Evolutionary conservation across 2,888 invertebrate genomes (phyloP), one percentile per base, ranked within the genome.

Genomic region (Tubiluchus corallicola): DNA sequence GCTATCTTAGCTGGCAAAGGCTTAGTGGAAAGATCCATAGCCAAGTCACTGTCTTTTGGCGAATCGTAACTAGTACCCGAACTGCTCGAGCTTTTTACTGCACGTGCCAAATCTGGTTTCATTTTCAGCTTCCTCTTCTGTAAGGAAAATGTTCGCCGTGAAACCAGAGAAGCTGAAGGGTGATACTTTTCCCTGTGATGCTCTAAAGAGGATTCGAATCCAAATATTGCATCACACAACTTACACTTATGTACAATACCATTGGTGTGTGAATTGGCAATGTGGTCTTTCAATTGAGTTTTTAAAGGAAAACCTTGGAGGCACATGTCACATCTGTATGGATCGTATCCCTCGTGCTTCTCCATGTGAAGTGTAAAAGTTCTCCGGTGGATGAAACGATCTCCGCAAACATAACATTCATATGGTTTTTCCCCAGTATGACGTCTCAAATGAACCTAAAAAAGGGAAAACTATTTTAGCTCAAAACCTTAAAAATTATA

Each of bases 401-500:
- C 29, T 29, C 29, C 29, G 29, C 29, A 29, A n/a, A 29, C 29
- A n/a, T 29, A 29, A 29, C 29, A 29, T n/a, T 29, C 29, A n/a
- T 29, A 29, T n/a, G 29, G 29, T 29, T n/a, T 9, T n/a, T 29
- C 29, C 9, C 29, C 29, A 9, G 29, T 29, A n/a, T 29, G 29
- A 9, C 29, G 29, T n/a, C 29, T 9, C 29, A 29, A n/a, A n/a
- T 29, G 29, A 9, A 29, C 29, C 29, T 29, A n/a, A n/a, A n/a
- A n/a, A n/a, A n/a, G n/a, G n/a, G n/a, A n/a, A n/a, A n/a, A n/a
- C n/a, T n/a, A n/a, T n/a, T n/a, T n/a, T n/a, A n/a, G n/a, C n/a
- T n/a, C n/a, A n/a, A n/a, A n/a, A n/a, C n/a, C n/a, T n/a, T n/a
- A n/a, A n/a, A n/a, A n/a, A n/a, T n/a, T n/a, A n/a, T n/a, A n/a